Base-by-base conservation (phyloP, 2,888 invertebrate genomes). In the Campoplex nolae region DNA sequence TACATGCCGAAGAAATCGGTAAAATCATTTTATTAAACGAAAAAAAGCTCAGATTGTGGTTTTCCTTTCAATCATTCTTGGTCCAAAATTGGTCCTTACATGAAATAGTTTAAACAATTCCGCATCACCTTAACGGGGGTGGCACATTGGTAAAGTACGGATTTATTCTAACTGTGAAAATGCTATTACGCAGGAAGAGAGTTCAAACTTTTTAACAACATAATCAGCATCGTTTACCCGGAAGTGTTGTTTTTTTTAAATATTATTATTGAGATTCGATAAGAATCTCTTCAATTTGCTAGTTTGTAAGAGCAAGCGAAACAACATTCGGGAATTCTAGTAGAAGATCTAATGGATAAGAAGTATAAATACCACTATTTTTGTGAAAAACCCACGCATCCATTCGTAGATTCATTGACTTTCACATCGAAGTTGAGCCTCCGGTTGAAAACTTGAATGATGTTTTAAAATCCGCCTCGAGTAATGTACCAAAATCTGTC, bases 401-500 rank as follows among this genome's bases (percentile, higher is more conserved):
- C 28, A 13, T 32, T 62, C 28, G 32, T 62, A 62, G 16, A 32
- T 62, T 62, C 28, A 62, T 62, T 62, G 32, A 62, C 58, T 62
- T 62, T 62, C 58, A 62, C 58, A 62, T 62, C 13, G 28, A 16
- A 62, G 58, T 32, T 32, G 32, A 62, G 13, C 13, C 58, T 62
- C 16, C 58, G 13, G 13, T 62, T 62, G 32, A 16, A 62, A 62
- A 32, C 32, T 62, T 16, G 23, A 18, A 58, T 58, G 28, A 58
- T 11, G 58, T 58, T 13, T 28, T 11, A n/a, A 58, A 58, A 28
- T 58, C 11, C 11, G 58, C 11, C 3, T 28, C 28, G 3, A 58
- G 28, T 62, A 62, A 62, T 62, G 58, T 28, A 62, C 58, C 13
- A 32, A 32, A 32, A 28, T 62, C 58, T 62, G 58, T 62, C 58